A percentile compares a stretch with the other conserved stretches of the same genome.
These are phyloP conservation scores for Urocyon cinereoargenteus DNA, from an alignment of 2,797 vertebrate species.

Conservation along the genomic window DNA sequence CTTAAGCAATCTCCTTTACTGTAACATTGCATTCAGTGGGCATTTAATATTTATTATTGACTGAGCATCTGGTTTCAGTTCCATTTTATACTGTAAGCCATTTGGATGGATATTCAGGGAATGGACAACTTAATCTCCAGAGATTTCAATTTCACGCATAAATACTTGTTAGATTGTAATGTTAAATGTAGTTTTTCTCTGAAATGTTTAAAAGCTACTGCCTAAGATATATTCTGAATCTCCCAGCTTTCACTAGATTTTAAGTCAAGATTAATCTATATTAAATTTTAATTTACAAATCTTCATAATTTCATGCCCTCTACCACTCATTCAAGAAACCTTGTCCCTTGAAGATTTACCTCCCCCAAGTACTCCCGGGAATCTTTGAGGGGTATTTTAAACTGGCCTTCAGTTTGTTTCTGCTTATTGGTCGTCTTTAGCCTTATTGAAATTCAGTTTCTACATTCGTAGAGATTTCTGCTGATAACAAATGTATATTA, in stretches of 20 bases:
- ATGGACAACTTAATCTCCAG: neutral
- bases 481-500: neutral
- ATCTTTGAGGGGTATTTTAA: neutral
- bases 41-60: neutral
- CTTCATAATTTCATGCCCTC: neutral
- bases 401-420: neutral
- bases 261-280: neutral
- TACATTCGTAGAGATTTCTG: neutral
- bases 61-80: neutral
- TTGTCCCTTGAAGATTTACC: neutral
- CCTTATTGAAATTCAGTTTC: neutral
- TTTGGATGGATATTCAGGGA: slow-evolving; percentile 1
- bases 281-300: neutral
- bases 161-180: neutral
- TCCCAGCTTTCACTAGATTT: neutral
- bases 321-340: neutral
- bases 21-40: neutral
- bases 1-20: neutral
- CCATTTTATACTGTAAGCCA: neutral
- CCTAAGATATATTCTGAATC: neutral
- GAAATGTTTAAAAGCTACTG: neutral
- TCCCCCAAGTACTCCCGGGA: neutral
- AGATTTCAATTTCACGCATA: neutral
- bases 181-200: neutral
- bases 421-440: neutral